Percentiles rank a stretch among this genome's conserved stretches.
Evolutionary conservation across 2,113 vertebrate genomes (phyloP).

Genomic region (Indicator indicator): DNA sequence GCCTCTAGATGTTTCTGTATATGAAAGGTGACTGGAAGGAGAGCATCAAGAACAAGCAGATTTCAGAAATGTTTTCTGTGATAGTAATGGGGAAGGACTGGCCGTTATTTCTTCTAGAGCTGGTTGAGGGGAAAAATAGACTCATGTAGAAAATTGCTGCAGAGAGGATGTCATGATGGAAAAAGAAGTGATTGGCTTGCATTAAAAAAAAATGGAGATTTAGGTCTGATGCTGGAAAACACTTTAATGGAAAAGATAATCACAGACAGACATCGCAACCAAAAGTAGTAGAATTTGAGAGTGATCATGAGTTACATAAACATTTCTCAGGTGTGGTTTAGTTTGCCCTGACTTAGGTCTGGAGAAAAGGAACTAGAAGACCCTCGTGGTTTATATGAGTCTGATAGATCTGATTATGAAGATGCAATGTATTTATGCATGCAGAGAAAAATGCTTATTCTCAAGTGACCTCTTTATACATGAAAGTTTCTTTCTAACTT

Average conservation of each 20-base stretch:
- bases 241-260: not conserved
- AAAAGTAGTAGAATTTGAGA: not conserved
- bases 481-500: not conserved
- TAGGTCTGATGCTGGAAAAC: not conserved
- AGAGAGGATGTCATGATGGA: not conserved
- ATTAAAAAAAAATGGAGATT: not conserved
- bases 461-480: not conserved
- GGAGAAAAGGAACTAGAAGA: not conserved
- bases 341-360: not conserved
- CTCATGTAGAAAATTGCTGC: not conserved
- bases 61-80: not conserved
- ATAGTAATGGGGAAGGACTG: not conserved
- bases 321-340: not conserved
- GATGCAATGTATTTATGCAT: not conserved
- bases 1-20: not conserved
- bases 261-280: not conserved
- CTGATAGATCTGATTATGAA: not conserved
- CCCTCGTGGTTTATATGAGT: not conserved
- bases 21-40: not conserved
- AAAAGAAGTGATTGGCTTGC: not conserved
- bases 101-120: not conserved
- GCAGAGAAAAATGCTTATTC: not conserved
- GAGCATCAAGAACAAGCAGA: not conserved
- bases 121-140: not conserved
- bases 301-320: not conserved